phyloP scores from a whole-genome alignment of 2,888 invertebrate genomes.

The Psylliodes chrysocephalus region DNA sequence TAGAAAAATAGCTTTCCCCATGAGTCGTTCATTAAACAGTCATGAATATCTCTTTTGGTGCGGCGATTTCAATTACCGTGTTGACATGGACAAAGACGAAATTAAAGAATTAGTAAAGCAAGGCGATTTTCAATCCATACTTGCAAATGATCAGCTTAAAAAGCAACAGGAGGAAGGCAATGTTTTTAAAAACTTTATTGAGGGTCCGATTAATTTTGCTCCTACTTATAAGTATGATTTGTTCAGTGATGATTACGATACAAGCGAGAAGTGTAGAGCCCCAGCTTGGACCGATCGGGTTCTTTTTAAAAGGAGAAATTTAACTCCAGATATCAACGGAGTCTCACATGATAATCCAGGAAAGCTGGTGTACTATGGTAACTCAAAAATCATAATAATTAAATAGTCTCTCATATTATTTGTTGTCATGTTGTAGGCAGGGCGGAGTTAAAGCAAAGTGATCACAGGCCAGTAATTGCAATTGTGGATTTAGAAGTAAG shows the following conservation, averaged over 20 bases:
- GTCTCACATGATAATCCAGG: conserved; percentile 73
- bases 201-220: conserved; percentile 90
- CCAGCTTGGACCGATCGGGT: conserved; percentile 99
- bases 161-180: conserved; percentile 82
- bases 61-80: conserved; percentile 98
- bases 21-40: conserved; percentile 90
- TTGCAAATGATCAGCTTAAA: conserved; percentile 89
- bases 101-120: conserved; percentile 84
- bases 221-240: conserved; percentile 99
- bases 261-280: conserved; percentile 95
- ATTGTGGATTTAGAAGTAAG: conserved; percentile 89
- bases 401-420: no score
- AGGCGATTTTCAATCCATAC: conserved; percentile 78
- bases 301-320: conserved; percentile 88
- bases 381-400: no score
- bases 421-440: no score
- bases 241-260: conserved; percentile 98
- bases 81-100: conserved; percentile 95
- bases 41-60: conserved; percentile 99
- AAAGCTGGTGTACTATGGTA: conserved; percentile 85
- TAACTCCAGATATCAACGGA: conserved; percentile 74
- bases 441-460: conserved; percentile 96
- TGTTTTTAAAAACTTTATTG: conserved; percentile 92
- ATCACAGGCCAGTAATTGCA: conserved; percentile 95
- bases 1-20: conserved; percentile 88